Conservation (phyloP, 1,140 invertebrate species). For the Leptoteleia sp. region DNA sequence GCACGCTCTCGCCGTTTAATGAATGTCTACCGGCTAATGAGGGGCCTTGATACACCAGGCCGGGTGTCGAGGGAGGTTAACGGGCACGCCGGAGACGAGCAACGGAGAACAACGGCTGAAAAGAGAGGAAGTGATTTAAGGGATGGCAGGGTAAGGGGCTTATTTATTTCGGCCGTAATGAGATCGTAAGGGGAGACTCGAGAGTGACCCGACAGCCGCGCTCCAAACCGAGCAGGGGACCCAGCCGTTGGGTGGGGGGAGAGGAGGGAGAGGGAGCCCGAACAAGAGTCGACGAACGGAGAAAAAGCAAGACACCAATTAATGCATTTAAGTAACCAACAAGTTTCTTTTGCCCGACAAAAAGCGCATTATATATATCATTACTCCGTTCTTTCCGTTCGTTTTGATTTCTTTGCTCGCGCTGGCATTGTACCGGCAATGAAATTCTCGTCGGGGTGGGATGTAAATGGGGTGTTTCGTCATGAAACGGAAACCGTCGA, state of each 20-base stretch:
- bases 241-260: neutral
- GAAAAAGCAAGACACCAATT: constrained; percentile 67
- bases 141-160: constrained; percentile 61
- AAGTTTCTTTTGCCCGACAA: constrained; percentile 54
- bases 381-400: constrained; percentile 31
- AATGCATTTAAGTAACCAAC: constrained; percentile 64
- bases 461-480: constrained; percentile 5
- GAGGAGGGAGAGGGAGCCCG: constrained; percentile 20
- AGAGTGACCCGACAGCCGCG: constrained; percentile 63
- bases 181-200: constrained; percentile 66
- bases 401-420: constrained; percentile 18
- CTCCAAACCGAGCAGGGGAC: constrained; percentile 19
- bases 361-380: constrained; percentile 47
- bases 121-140: constrained; percentile 56
- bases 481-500: neutral
- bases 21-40: constrained; percentile 68
- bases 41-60: constrained; percentile 62
- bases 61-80: constrained; percentile 59
- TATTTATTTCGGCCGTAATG: constrained; percentile 72
- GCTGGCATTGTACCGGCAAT: neutral
- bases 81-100: constrained; percentile 39
- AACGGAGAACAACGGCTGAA: constrained; percentile 47
- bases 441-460: constrained; percentile 20
- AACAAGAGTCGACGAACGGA: constrained; percentile 57
- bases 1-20: constrained; percentile 62